phyloP scores from a whole-genome alignment of 2,888 invertebrate genomes.

The Spodoptera exigua region DNA sequence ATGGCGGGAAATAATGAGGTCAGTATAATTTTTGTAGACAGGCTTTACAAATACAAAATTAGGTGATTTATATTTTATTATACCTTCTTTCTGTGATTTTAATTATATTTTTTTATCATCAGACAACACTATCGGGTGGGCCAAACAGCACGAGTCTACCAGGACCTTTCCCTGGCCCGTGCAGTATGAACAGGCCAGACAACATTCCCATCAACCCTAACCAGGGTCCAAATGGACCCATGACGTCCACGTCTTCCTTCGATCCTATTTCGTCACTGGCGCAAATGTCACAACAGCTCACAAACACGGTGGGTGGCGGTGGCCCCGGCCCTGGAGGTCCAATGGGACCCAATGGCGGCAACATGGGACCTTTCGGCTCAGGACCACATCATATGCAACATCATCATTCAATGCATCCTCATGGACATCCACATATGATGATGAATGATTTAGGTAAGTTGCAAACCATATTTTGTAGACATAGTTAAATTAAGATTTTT shows the following conservation, averaged over 20 bases:
- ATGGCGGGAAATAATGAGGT: slow-evolving; percentile 78
- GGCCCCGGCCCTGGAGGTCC: slow-evolving; percentile 76
- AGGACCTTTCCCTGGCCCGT: slow-evolving; percentile 88
- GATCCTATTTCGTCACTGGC: slow-evolving; percentile 98
- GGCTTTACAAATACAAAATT: slow-evolving; percentile 15
- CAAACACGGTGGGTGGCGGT: slow-evolving; percentile 91
- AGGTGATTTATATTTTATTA: too few relatives aligned
- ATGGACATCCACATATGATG: slow-evolving; percentile 87
- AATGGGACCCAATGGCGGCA: slow-evolving; percentile 78
- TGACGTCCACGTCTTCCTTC: slow-evolving; percentile 91
- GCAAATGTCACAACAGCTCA: slow-evolving; percentile 98
- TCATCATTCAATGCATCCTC: slow-evolving; percentile 85
- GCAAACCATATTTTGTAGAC: too few relatives aligned
- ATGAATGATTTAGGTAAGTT: slow-evolving; percentile 85
- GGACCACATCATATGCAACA: slow-evolving; percentile 86
- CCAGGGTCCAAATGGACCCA: slow-evolving; percentile 87
- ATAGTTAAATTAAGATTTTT: too few relatives aligned
- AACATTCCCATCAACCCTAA: slow-evolving; percentile 86
- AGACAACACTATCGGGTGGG: slow-evolving; percentile 85
- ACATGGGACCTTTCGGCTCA: slow-evolving; percentile 81
- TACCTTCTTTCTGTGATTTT: too few relatives aligned
- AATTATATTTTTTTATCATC: slow-evolving; percentile 33
- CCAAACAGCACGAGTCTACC: slow-evolving; percentile 85
- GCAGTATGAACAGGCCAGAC: slow-evolving; percentile 85
- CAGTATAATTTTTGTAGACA: slow-evolving; percentile 4